Base-by-base conservation (phyloP, 2,888 invertebrate species). In the Omphaloscelis lunosa region DNA sequence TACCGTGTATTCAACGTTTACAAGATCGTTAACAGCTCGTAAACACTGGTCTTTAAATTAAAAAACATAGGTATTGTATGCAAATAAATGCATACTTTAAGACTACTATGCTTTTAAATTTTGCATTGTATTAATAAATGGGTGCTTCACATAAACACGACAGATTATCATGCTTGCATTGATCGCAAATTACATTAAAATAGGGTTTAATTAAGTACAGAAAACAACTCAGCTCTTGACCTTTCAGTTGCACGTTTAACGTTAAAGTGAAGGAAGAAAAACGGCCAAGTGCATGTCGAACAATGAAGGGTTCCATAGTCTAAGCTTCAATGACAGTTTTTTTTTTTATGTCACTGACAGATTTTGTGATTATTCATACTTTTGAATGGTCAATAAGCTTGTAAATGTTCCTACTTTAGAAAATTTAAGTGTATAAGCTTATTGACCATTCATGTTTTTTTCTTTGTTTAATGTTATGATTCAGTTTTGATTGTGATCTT, bases 101-200 rank as follows among this genome's bases (percentile, higher is more conserved):
- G 51, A 75, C 65, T 65, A 62, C 39, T 29, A 41, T 15, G 58
- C 70, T 62, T 29, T 66, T 69, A 65, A 61, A 58, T 15, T 68
- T 63, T 68, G 58, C 72, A 63, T 68, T 79, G 74, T 83, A n/a
- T 73, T 63, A 63, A 75, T 20, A 80, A 83, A 83, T 76, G 48
- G 48, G 27, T 56, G 56, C n/a, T 68, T 72, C 61, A 71, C 56
- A 68, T 72, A 77, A 75, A 73, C 41, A 69, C 45, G 61, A 45
- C 59, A 72, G 34, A 58, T 59, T 65, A 80, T 76, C 67, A 70
- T 74, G 41, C 67, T 53, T 27, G 62, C 68, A 48, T 69, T 48
- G 8, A 39, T 77, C 41, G 56, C 59, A 73, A 71, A 73, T 78
- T 72, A 39, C 48, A 75, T 67, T 72, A 58, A 83, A 77, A 72